A percentile compares a stretch with the other conserved stretches of the same genome.
phyloP scores from a whole-genome alignment of 1,140 invertebrate species.

The Pectinophora gossypiella region DNA sequence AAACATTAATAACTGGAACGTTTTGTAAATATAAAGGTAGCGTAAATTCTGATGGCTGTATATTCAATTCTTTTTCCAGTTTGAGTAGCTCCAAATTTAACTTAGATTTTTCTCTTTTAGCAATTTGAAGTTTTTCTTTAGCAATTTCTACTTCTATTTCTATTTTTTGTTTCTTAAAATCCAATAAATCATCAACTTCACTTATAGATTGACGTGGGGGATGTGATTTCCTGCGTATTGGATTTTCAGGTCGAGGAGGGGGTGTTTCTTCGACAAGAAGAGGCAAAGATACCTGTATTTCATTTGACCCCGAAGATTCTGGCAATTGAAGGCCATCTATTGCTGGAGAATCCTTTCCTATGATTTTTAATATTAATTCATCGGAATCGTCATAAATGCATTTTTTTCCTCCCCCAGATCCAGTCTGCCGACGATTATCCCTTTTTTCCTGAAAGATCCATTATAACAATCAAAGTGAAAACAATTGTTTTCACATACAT shows the following conservation, averaged over 20 bases:
- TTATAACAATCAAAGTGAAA: neutral
- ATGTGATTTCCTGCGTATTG: neutral
- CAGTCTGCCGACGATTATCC: neutral
- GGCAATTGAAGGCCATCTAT: neutral
- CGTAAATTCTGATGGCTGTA: neutral
- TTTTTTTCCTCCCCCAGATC: slow-evolving; percentile 2
- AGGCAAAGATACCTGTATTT: neutral
- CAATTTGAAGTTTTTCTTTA: slow-evolving; percentile 1
- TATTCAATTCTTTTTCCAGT: slow-evolving; percentile 8
- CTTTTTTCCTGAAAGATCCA: slow-evolving; percentile 1
- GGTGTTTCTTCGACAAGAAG: neutral
- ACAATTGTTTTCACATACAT: neutral
- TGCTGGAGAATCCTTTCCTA: slow-evolving; percentile 3
- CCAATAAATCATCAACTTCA: neutral
- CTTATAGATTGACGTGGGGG: neutral
- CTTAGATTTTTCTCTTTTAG: slow-evolving; percentile 4
- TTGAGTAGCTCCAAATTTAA: slow-evolving; percentile 8
- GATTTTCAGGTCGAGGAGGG: neutral
- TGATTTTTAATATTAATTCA: neutral
- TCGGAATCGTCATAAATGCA: slow-evolving; percentile 1
- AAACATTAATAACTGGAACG: neutral
- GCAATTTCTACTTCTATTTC: slow-evolving; percentile 3
- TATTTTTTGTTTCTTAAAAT: neutral
- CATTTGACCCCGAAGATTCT: slow-evolving; percentile 6
- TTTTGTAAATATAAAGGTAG: slow-evolving; percentile 1